Conservation (phyloP, 2,888 invertebrate genomes). For the Tillus elongatus region DNA sequence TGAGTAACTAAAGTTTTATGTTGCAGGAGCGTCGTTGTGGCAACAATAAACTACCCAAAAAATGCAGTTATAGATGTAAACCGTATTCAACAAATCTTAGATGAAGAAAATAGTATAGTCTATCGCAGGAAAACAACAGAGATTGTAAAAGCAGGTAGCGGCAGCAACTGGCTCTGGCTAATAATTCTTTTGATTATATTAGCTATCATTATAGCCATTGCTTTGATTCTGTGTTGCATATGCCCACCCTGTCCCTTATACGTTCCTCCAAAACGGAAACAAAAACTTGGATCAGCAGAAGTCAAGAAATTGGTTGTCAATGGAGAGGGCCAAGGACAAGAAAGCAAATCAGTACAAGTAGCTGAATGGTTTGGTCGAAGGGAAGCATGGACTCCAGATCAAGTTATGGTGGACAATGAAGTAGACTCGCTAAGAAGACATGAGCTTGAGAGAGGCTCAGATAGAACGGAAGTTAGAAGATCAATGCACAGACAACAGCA, state of each 20-base stretch:
- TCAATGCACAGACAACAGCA: conserved; percentile 26
- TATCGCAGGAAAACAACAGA: conserved; percentile 18
- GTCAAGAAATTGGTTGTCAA: conserved; percentile 64
- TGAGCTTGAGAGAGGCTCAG: conserved; percentile 70
- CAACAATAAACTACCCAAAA: conserved; percentile 57
- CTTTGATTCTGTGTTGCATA: conserved; percentile 71
- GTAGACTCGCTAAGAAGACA: conserved; percentile 64
- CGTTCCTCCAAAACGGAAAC: conserved; percentile 65
- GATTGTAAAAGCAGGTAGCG: conserved; percentile 22
- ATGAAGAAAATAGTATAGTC: conserved; percentile 17
- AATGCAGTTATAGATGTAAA: conserved; percentile 62
- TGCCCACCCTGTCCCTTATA: conserved; percentile 80
- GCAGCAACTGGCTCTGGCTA: conserved; percentile 65
- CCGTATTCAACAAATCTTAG: conserved; percentile 55
- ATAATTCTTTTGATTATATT: conserved; percentile 67
- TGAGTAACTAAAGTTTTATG: conserved; percentile 11
- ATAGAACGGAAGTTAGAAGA: conserved; percentile 40
- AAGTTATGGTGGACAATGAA: conserved; percentile 41
- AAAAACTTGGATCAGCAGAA: conserved; percentile 65
- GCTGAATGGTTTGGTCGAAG: conserved; percentile 66
- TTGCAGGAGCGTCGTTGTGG: conserved; percentile 62
- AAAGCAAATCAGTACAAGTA: conserved; percentile 68
- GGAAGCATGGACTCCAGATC: conserved; percentile 83
- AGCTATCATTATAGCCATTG: conserved; percentile 60
- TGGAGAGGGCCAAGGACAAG: conserved; percentile 50